Base-by-base conservation (phyloP, 23 tunicate genomes). In the Trididemnum nubilum region DNA sequence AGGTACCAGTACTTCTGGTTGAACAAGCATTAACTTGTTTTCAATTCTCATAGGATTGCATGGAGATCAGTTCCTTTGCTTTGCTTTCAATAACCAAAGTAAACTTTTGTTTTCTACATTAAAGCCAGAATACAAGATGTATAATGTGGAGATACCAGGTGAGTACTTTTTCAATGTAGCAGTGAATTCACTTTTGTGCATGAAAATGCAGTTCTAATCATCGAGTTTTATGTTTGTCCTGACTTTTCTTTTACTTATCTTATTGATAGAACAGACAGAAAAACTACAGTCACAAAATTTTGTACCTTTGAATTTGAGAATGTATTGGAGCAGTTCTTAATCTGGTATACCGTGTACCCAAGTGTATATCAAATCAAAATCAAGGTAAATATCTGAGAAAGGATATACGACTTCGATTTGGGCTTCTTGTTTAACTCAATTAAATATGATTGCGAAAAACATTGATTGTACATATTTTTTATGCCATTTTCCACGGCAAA, bases 131-230 rank as follows among this genome's bases (percentile, higher is more conserved):
- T 64, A 40, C 76, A 81, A 73, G 64, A 31, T 64, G 29, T 72
- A 70, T 31, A 64, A 32, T 26, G 72, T 80, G 1, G 85, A 87
- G 2, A n/a, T 87, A 26, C 91, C 91, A 60, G 91, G 91, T 86
- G 29, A 71, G 49, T 71, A n/a, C 26, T 26, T 64, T 64, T n/a
- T n/a, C n/a, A n/a, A n/a, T n/a, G n/a, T n/a, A n/a, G n/a, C n/a
- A n/a, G n/a, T n/a, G n/a, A n/a, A n/a, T n/a, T n/a, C n/a, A n/a
- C n/a, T n/a, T n/a, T n/a, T n/a, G n/a, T n/a, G n/a, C n/a, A n/a
- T n/a, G n/a, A n/a, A n/a, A 51, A 51, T 51, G 18, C 18, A 51
- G 18, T 51, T 51, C 21, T 51, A 18, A 51, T 21, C 18, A 51
- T 51, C 21, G 21, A 51, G 19, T 21, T 21, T 18, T 18, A 51